A percentile compares a stretch with the other conserved stretches of the same genome.
phyloP scores from a whole-genome alignment of 2,797 vertebrate genomes.

The Dryobates pubescens region DNA sequence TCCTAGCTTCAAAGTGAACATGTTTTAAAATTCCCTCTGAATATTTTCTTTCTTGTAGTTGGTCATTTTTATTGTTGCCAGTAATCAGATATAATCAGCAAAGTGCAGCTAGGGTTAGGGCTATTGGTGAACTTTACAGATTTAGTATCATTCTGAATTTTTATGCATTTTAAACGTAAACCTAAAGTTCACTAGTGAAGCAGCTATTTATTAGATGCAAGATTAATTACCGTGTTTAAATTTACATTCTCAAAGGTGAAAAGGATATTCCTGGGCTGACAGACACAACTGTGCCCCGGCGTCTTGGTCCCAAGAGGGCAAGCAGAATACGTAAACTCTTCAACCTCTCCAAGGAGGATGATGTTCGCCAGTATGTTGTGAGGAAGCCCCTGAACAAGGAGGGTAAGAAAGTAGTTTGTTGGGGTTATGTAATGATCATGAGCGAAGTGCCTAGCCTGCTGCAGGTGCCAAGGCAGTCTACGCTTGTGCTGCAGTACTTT shows the following conservation, averaged over 20 bases:
- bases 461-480: accelerated
- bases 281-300: slow-evolving; percentile 95
- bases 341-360: slow-evolving; percentile 97
- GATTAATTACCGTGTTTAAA: not conserved
- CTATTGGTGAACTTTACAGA: accelerated
- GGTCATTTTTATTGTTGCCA: accelerated
- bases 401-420: slow-evolving; percentile 72
- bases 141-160: not conserved
- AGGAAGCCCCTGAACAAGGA: slow-evolving; percentile 95
- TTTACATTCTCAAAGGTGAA: slow-evolving; percentile 80
- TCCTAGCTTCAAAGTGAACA: accelerated
- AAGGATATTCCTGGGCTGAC: slow-evolving; percentile 98
- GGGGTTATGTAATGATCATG: accelerated
- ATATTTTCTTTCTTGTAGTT: not conserved
- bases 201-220: not conserved
- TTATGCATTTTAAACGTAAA: accelerated
- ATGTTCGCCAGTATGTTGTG: slow-evolving; percentile 97
- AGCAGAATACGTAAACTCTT: slow-evolving; percentile 99
- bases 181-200: accelerated
- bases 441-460: accelerated
- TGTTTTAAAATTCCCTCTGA: not conserved
- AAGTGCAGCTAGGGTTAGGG: accelerated
- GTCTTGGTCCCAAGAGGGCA: slow-evolving; percentile 96
- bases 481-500: accelerated
- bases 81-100: accelerated